These are phyloP conservation scores for Macquaria ambigua DNA, from an alignment of 2,113 vertebrate genomes.

Conservation along the genomic window DNA sequence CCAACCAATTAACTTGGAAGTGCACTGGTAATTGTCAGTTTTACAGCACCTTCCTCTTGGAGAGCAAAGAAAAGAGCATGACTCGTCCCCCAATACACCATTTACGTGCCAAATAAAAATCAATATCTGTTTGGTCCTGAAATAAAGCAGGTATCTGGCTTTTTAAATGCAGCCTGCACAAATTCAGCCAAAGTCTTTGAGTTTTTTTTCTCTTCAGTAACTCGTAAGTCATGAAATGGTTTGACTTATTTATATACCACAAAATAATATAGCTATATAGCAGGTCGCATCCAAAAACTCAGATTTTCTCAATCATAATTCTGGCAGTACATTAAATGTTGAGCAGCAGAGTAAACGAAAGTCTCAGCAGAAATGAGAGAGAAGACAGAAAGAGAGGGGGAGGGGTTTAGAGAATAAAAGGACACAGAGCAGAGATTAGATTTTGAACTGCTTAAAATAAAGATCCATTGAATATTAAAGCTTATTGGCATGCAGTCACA, in stretches of 20 bases:
- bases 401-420: conserved; percentile 4
- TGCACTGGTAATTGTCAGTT: conserved; percentile 46
- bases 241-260: neutral
- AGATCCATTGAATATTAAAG: conserved; percentile 31
- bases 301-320: neutral
- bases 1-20: conserved; percentile 51
- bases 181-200: conserved; percentile 16
- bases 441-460: conserved; percentile 1
- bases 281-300: neutral
- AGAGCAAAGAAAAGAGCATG: neutral
- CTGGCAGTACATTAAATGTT: conserved; percentile 2
- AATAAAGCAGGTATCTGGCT: neutral
- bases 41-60: neutral
- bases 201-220: too few relatives aligned
- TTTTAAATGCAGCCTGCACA: neutral
- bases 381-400: neutral
- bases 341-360: conserved; percentile 4
- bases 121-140: neutral
- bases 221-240: neutral
- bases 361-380: neutral
- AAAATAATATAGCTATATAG: neutral
- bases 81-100: neutral
- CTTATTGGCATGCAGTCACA: conserved; percentile 26
- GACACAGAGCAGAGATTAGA: neutral
- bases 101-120: neutral